Base-by-base conservation (phyloP, 2,888 invertebrate species). In the Emmelina monodactyla region DNA sequence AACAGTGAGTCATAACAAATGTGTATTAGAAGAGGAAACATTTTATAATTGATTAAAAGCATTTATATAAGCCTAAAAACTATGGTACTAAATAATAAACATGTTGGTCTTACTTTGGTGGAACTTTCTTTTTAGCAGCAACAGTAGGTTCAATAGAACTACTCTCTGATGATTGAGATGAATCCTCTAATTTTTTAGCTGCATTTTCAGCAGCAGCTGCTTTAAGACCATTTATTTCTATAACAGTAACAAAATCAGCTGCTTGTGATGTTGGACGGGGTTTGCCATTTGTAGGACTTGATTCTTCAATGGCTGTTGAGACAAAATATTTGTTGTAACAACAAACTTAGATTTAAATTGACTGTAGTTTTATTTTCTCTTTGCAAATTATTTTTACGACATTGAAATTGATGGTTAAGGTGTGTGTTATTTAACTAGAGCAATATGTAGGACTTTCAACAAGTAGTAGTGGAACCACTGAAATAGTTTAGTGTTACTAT, bases 211-310 rank as follows among this genome's bases (percentile, higher is more conserved):
- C 80, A 49, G 79, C 73, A 38, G 80, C 80, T 49, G 80, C 73
- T 58, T 87, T 87, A 53, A 86, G 76, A 62, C 92, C 92, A 68
- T 92, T 92, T 25, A 93, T 92, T 84, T 92, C 91, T 53, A 93
- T 93, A 46, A 93, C 92, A 41, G 92, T 93, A 46, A 93, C 87
- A 73, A 92, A 93, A 69, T 91, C 81, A 60, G 69, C 80, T 44
- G 67, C 61, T 71, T 80, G 79, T 57, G 80, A 80, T 40, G 67
- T 61, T 62, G 80, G 80, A 70, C 78, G 79, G 75, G 66, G 73
- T 64, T 73, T 73, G 50, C 58, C 52, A 63, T 62, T 63, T 39
- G 54, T 66, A 60, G 68, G 68, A 69, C 72, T 70, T 58, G 60
- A 55, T 62, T 65, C 53, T 50, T 73, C 76, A 65, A 61, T 51